phyloP scores from a whole-genome alignment of 2,888 invertebrate genomes.

The Biston betularia region DNA sequence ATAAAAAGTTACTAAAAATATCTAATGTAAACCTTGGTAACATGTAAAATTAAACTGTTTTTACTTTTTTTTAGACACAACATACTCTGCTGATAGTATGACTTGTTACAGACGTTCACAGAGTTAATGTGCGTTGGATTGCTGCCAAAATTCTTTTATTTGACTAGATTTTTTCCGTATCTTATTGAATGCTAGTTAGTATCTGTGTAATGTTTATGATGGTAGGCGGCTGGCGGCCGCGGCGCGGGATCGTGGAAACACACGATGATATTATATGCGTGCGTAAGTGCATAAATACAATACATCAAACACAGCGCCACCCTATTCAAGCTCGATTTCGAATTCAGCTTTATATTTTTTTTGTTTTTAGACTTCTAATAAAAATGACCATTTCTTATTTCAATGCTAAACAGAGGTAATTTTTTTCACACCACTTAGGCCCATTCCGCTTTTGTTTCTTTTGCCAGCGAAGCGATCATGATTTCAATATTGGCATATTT shows the following conservation, averaged over 20 bases:
- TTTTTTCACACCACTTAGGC: too few relatives aligned
- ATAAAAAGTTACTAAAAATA: neutral
- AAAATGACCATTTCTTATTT: too few relatives aligned
- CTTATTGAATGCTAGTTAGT: constrained; percentile 42
- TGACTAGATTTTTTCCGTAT: constrained; percentile 42
- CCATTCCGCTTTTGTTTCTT: neutral
- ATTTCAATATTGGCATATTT: too few relatives aligned
- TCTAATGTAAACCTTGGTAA: neutral
- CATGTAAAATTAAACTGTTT: neutral
- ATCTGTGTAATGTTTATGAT: constrained; percentile 19
- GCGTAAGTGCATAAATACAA: neutral
- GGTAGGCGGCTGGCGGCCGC: constrained; percentile 6
- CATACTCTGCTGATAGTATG: neutral
- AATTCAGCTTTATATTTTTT: neutral
- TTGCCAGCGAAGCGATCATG: too few relatives aligned
- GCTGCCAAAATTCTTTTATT: constrained; percentile 52
- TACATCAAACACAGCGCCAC: neutral
- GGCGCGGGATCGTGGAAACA: neutral
- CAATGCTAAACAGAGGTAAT: too few relatives aligned
- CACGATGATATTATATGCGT: neutral
- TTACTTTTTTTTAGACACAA: neutral
- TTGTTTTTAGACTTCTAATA: neutral
- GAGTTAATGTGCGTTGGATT: constrained; percentile 42
- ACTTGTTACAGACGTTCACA: constrained; percentile 19
- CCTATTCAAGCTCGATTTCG: neutral